Evolutionary conservation across 1,140 invertebrate species (phyloP).

Genomic region (Trachymyrmex cornetzi): DNA sequence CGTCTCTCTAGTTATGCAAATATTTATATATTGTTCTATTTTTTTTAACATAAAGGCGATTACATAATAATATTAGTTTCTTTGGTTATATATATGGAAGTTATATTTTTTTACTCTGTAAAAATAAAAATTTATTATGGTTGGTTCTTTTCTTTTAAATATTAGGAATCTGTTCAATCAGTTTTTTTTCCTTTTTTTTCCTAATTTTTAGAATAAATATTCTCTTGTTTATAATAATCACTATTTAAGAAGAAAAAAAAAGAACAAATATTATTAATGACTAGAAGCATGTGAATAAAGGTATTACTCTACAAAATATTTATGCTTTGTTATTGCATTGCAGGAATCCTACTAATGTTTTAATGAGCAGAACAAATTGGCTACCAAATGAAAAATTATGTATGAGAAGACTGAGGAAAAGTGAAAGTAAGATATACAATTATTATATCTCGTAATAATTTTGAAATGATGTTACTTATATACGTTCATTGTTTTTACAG

Average conservation of each 20-base stretch:
- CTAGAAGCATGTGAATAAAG: background rate
- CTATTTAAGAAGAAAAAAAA: background rate
- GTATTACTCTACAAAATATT: background rate
- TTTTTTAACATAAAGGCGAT: background rate
- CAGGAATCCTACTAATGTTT: slow-evolving; percentile 72
- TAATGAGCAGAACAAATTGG: slow-evolving; percentile 74
- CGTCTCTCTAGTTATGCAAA: background rate
- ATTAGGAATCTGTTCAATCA: background rate
- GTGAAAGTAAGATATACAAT: slow-evolving; percentile 13
- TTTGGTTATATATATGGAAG: background rate
- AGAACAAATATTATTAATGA: slow-evolving; percentile 4
- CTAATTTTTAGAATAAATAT: slow-evolving; percentile 1
- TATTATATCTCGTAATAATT: background rate
- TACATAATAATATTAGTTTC: background rate
- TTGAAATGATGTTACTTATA: background rate
- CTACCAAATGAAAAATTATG: slow-evolving; percentile 72
- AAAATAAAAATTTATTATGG: background rate
- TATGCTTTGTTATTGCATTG: slow-evolving; percentile 64
- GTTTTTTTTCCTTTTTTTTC: background rate
- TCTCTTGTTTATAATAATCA: background rate
- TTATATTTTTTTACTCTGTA: background rate
- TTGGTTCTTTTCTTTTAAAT: background rate
- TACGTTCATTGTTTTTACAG: background rate
- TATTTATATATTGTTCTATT: background rate
- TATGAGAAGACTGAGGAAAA: slow-evolving; percentile 66